phyloP scores from a whole-genome alignment of 2,113 vertebrate genomes.

The Diadophis punctatus region DNA sequence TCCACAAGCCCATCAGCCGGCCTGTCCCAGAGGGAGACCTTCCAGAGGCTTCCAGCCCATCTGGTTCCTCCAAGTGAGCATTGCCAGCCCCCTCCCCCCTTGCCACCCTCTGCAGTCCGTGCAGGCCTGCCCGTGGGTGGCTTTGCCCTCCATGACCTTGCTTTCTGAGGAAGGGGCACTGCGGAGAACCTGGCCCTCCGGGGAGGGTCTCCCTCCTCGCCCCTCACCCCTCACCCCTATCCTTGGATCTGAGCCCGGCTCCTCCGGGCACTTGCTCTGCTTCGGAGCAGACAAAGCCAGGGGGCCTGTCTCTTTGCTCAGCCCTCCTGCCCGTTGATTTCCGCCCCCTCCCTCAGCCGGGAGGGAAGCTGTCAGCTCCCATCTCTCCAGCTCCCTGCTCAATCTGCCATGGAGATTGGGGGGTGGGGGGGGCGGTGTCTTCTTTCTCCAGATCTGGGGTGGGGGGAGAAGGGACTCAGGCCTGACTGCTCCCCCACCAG shows the following conservation, averaged over 20 bases:
- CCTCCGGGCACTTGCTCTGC: neutral
- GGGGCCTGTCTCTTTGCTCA: neutral
- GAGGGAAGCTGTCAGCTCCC: neutral
- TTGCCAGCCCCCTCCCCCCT: accelerated
- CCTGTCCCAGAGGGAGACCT: neutral
- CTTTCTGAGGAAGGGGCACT: neutral
- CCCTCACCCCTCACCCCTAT: neutral
- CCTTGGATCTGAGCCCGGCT: neutral
- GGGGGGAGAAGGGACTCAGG: neutral
- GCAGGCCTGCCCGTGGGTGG: neutral
- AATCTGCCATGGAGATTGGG: neutral
- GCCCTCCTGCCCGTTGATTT: neutral
- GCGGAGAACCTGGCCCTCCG: neutral
- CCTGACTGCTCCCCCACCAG: neutral
- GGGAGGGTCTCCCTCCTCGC: no score
- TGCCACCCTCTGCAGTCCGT: neutral
- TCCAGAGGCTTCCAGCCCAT: neutral
- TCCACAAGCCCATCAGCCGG: neutral
- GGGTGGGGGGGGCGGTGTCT: no score
- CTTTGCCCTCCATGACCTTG: no score
- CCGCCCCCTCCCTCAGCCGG: neutral
- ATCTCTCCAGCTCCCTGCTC: neutral
- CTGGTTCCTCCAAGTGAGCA: neutral
- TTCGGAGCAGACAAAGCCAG: neutral
- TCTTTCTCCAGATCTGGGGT: neutral